Evolutionary conservation across 1,140 invertebrate genomes (phyloP).

Genomic region (Drosophila repletoides): DNA sequence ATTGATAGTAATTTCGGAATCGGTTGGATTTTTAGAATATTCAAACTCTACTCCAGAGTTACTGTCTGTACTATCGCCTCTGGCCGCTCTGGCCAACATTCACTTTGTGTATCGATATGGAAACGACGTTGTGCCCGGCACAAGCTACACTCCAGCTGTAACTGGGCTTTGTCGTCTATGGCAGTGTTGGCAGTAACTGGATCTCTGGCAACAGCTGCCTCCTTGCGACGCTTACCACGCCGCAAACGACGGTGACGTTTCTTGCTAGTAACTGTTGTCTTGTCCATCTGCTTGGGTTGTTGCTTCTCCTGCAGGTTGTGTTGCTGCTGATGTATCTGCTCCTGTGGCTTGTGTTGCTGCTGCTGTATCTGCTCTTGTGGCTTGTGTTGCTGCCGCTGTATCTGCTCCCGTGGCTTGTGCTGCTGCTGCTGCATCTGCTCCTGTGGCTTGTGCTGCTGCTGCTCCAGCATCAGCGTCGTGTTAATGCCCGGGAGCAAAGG

Average conservation of each 20-base stretch:
- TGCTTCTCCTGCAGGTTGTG: background rate
- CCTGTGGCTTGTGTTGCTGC: background rate
- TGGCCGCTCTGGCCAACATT: slow-evolving; percentile 57
- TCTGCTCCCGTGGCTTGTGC: background rate
- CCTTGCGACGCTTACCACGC: background rate
- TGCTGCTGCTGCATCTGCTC: too few relatives aligned
- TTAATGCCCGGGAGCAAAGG: slow-evolving; percentile 59
- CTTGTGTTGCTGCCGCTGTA: background rate
- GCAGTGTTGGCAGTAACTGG: too few relatives aligned
- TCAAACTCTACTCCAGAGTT: too few relatives aligned
- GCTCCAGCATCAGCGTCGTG: slow-evolving; percentile 27
- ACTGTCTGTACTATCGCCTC: slow-evolving; percentile 41
- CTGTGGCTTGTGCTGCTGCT: background rate
- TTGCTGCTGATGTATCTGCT: background rate
- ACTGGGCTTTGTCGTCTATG: background rate
- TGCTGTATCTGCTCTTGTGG: too few relatives aligned
- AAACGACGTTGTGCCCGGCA: slow-evolving; percentile 48
- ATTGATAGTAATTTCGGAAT: too few relatives aligned
- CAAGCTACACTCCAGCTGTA: slow-evolving; percentile 45
- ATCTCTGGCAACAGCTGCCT: background rate
- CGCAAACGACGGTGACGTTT: slow-evolving; percentile 29
- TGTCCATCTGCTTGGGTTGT: background rate
- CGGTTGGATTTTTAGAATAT: too few relatives aligned
- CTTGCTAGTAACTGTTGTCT: background rate
- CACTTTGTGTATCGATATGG: slow-evolving; percentile 8